Evolutionary conservation across 2,113 vertebrate species (phyloP), one percentile per base, ranked within the genome.

Genomic region (Pteropus alecto): DNA sequence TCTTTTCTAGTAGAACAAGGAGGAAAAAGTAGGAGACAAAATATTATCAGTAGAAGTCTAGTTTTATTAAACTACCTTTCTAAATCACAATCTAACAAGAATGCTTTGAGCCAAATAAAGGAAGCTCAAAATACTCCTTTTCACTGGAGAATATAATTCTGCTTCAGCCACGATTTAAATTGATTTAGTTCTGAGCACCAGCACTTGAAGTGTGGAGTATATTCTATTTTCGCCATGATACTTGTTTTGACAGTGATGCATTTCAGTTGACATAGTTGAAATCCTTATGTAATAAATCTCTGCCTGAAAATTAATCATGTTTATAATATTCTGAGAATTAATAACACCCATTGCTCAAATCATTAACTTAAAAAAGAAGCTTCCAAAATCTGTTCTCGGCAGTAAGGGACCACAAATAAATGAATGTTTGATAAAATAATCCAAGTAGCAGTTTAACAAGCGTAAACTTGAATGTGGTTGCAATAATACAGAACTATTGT

Each of bases 391-490:
- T 98, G 98, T 98, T 99, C 98, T 97, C 97, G 97, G 98, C 99
- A 98, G 98, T 98, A 97, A 99, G 98, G 98, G 98, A 98, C 98
- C 96, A 98, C 98, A 98, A 98, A 99, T 99, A 99, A 99, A 99
- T 99, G 99, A 99, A 99, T 99, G 99, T 99, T 99, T 99, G 99
- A 99, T 99, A 99, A 99, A 99, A 99, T 99, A 99, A 99, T 99
- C 99, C 99, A 99, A 99, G 99, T 98, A 98, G 99, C 99, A 99
- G 99, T 99, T 99, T 99, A 99, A 99, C 99, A 99, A 99, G 99
- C 99, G 99, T 99, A 99, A 99, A 99, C 98, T 99, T 97, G 97
- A 98, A 98, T 99, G 98, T 99, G 98, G 98, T 99, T 98, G 99
- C 99, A 99, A 99, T 99, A 99, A 99, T 99, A 99, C 98, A 98